These are phyloP conservation scores for Platorchestia sp. DNA, from an alignment of 1,140 invertebrate species.

Conservation along the genomic window DNA sequence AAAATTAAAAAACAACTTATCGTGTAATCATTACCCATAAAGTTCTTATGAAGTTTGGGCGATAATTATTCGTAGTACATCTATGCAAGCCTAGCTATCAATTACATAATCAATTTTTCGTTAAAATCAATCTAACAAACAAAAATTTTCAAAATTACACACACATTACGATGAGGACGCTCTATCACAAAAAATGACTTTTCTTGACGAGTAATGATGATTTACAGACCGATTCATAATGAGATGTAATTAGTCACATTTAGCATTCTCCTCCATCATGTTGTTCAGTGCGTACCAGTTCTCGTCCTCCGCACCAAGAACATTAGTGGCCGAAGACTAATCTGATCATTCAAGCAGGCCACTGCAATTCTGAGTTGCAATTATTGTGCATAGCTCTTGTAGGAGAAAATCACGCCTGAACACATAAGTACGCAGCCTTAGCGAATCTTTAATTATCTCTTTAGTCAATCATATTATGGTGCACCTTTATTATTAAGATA, in stretches of 20 bases:
- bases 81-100: too few species aligned
- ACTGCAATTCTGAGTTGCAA: background rate
- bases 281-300: background rate
- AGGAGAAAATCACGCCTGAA: background rate
- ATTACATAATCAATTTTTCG: too few species aligned
- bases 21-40: background rate
- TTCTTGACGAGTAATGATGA: background rate
- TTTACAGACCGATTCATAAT: background rate
- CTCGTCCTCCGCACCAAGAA: background rate
- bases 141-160: background rate
- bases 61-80: too few species aligned
- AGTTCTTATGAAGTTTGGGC: background rate
- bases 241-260: background rate
- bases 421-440: background rate
- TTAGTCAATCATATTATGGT: background rate
- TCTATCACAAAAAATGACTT: background rate
- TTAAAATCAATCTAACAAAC: background rate
- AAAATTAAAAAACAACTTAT: background rate
- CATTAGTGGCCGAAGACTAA: background rate
- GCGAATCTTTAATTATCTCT: background rate
- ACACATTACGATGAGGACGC: background rate
- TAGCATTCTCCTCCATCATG: too few species aligned
- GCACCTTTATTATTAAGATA: too few species aligned
- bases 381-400: background rate
- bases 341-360: background rate